phyloP scores from a whole-genome alignment of 2,888 invertebrate species.

The Eupelmus urozonus region DNA sequence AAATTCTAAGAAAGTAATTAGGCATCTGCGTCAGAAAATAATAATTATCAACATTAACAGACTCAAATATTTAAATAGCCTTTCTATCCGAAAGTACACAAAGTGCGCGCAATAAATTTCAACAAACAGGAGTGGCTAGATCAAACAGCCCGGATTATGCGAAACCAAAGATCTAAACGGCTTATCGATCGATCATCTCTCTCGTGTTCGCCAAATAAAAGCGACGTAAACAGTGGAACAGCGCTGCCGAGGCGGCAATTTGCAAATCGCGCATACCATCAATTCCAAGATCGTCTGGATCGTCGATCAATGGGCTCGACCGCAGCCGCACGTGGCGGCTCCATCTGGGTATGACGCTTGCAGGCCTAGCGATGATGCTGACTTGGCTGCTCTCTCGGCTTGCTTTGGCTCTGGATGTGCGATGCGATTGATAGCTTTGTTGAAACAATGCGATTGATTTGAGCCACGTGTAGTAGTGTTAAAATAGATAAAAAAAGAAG shows the following conservation, averaged over 20 bases:
- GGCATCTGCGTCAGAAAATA: background rate
- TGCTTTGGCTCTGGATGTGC: too few relatives aligned
- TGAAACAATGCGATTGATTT: too few relatives aligned
- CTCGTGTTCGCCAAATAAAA: background rate
- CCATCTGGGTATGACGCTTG: conserved; percentile 9
- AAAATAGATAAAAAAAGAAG: too few relatives aligned
- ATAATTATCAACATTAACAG: too few relatives aligned
- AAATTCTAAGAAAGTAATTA: background rate
- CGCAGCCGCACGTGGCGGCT: conserved; percentile 12
- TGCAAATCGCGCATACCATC: conserved; percentile 28
- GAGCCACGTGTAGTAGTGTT: too few relatives aligned
- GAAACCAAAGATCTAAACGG: background rate
- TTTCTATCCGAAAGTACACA: too few relatives aligned
- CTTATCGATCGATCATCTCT: background rate
- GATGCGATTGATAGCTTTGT: too few relatives aligned
- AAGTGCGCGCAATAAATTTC: too few relatives aligned
- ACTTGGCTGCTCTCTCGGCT: background rate
- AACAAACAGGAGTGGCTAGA: background rate
- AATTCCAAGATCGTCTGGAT: conserved; percentile 42
- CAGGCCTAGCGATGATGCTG: background rate
- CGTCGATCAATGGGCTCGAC: background rate
- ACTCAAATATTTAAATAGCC: too few relatives aligned
- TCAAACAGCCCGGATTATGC: background rate
- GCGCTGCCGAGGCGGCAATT: conserved; percentile 5
- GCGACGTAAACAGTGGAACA: background rate